phyloP scores from a whole-genome alignment of 2,797 vertebrate genomes.

The Macroramphosus scolopax region DNA sequence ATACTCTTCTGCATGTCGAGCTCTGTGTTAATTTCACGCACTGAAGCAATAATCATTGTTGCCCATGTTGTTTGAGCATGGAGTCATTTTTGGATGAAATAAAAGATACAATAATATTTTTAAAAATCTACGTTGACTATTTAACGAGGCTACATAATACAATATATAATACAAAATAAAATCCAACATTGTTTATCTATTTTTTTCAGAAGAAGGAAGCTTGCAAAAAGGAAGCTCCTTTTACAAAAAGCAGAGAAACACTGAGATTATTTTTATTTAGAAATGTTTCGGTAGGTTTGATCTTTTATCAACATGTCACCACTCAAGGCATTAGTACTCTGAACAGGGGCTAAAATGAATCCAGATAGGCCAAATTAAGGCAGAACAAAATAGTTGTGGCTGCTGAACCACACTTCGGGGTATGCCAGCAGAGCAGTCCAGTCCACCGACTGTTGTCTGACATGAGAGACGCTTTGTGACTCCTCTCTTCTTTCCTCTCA shows the following conservation, averaged over 20 bases:
- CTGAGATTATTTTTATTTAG: conserved; percentile 13
- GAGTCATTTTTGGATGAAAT: no score
- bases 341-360: conserved; percentile 34
- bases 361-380: conserved; percentile 41
- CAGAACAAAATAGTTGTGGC: conserved; percentile 46
- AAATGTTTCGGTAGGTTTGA: conserved; percentile 30
- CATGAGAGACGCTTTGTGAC: conserved; percentile 12
- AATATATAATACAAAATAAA: no score
- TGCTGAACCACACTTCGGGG: conserved; percentile 38
- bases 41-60: no score
- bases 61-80: no score
- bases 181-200: no score
- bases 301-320: conserved; percentile 40
- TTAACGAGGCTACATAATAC: no score
- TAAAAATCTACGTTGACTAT: no score
- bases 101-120: no score
- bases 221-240: neutral
- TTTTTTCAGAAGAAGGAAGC: conserved; percentile 1
- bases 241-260: neutral
- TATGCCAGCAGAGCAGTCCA: conserved; percentile 23
- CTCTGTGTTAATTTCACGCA: no score
- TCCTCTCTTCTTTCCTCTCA: conserved; percentile 13
- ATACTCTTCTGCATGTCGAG: no score
- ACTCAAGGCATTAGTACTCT: conserved; percentile 23
- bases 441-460: conserved; percentile 14